A percentile compares a stretch with the other conserved stretches of the same genome.
phyloP scores from a whole-genome alignment of 1,140 invertebrate species.

The Antheraea mylitta region DNA sequence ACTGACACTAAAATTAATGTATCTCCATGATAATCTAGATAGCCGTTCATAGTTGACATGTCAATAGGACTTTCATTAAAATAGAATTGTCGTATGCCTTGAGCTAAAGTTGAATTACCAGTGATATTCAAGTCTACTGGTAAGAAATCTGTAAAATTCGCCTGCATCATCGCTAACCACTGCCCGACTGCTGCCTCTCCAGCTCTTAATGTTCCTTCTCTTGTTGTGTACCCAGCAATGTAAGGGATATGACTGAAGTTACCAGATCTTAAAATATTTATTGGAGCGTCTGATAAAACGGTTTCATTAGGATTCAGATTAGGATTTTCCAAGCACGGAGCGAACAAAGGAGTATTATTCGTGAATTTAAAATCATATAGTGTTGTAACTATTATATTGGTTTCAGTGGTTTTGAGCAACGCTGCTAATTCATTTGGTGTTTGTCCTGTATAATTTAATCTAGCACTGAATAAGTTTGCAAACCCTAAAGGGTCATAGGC shows the following conservation, averaged over 20 bases:
- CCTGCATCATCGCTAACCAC: conserved; percentile 54
- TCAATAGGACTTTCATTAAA: conserved; percentile 40
- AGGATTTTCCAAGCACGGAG: conserved; percentile 57
- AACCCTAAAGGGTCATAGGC: conserved; percentile 77
- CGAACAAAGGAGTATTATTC: conserved; percentile 62
- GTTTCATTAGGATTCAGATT: conserved; percentile 40
- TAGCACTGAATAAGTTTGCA: conserved; percentile 44
- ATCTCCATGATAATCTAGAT: conserved; percentile 61
- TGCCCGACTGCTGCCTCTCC: conserved; percentile 33
- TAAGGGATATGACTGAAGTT: conserved; percentile 58
- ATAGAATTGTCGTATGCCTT: conserved; percentile 50
- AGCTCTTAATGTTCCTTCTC: conserved; percentile 60
- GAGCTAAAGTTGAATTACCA: conserved; percentile 33
- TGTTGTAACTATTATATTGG: conserved; percentile 32
- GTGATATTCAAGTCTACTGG: conserved; percentile 49
- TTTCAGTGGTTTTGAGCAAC: conserved; percentile 35
- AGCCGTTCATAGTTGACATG: conserved; percentile 59
- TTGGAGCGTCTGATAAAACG: conserved; percentile 50
- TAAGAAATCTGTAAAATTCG: conserved; percentile 55
- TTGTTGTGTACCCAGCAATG: conserved; percentile 52
- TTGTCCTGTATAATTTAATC: conserved; percentile 46
- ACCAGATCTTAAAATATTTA: conserved; percentile 48
- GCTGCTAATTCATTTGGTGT: conserved; percentile 38
- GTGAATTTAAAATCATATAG: conserved; percentile 44
- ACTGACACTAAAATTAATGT: conserved; percentile 45